Conservation (phyloP, 2,888 invertebrate species). For the Calephelis perditalis region DNA sequence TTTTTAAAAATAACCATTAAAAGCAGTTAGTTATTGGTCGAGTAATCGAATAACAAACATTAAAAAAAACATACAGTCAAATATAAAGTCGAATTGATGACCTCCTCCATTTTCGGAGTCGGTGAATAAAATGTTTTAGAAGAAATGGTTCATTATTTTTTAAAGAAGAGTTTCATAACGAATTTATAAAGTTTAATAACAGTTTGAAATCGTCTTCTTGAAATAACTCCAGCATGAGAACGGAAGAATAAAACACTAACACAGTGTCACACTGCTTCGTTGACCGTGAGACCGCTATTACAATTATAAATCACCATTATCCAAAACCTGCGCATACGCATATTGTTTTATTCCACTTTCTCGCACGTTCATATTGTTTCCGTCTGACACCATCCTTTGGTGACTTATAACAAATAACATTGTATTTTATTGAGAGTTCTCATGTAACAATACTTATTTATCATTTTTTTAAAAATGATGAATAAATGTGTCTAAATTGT, state of each 20-base stretch:
- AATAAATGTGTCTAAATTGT: too few species aligned
- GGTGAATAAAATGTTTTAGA: too few species aligned
- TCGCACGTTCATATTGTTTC: not conserved
- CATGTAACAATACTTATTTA: not conserved
- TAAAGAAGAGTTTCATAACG: too few species aligned
- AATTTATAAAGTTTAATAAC: too few species aligned
- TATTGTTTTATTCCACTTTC: conserved; percentile 7
- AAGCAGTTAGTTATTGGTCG: too few species aligned
- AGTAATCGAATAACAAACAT: too few species aligned
- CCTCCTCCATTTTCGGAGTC: too few species aligned
- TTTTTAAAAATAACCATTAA: too few species aligned
- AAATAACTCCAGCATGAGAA: not conserved
- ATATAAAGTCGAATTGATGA: too few species aligned
- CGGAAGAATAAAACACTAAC: conserved; percentile 7
- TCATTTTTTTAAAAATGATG: not conserved
- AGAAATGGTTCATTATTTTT: too few species aligned
- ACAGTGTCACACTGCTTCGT: not conserved
- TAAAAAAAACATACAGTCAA: too few species aligned
- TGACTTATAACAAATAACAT: not conserved
- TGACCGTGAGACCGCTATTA: not conserved
- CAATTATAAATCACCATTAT: not conserved
- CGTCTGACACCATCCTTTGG: not conserved
- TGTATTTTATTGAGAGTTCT: not conserved
- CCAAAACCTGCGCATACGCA: not conserved
- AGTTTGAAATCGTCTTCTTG: not conserved